Evolutionary conservation across 2,797 vertebrate genomes (phyloP).

Genomic region (Coranthus polyacanthus): DNA sequence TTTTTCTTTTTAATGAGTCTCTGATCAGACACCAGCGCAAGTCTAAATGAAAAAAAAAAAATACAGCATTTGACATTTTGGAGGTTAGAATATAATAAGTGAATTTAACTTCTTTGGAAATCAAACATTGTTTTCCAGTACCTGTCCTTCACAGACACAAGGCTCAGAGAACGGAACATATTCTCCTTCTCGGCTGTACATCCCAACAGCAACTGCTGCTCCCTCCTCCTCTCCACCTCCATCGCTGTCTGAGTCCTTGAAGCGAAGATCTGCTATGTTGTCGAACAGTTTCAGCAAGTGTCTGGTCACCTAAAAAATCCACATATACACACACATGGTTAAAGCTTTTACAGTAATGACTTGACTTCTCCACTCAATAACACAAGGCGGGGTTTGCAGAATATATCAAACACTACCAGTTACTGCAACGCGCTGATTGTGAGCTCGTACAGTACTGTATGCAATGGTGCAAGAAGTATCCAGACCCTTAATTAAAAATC

Average conservation of each 20-base stretch:
- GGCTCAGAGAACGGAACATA: conserved; percentile 83
- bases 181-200: conserved; percentile 87
- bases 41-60: no score
- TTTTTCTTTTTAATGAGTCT: no score
- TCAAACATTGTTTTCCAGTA: conserved; percentile 42
- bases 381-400: not conserved
- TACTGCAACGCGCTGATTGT: not conserved
- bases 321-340: conserved; percentile 22
- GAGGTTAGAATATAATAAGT: not conserved
- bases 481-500: no score
- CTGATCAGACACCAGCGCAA: no score
- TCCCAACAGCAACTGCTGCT: conserved; percentile 74
- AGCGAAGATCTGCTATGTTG: conserved; percentile 86
- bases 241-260: conserved; percentile 70
- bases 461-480: no score
- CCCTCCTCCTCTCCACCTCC: conserved; percentile 53
- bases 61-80: no score
- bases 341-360: conserved; percentile 10
- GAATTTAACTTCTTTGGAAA: not conserved
- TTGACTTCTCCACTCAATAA: not conserved
- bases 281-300: conserved; percentile 88
- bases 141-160: conserved; percentile 82
- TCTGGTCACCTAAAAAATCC: conserved; percentile 80
- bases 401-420: conserved; percentile 12
- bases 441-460: no score